phyloP scores from a whole-genome alignment of 1,140 invertebrate species.

The Chlorops oryzae region DNA sequence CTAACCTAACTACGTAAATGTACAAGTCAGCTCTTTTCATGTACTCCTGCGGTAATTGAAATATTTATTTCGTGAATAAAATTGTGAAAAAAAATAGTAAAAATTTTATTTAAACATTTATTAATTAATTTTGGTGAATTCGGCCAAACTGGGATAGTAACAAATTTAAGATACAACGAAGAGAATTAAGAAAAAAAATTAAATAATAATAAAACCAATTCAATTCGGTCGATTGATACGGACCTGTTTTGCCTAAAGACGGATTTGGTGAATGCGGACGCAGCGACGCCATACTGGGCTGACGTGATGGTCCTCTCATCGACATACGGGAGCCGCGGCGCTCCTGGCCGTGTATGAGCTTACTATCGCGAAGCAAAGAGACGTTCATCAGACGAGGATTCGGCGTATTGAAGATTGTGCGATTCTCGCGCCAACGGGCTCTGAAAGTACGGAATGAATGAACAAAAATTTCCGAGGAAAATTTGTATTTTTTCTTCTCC shows the following conservation, averaged over 20 bases:
- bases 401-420: conserved; percentile 91
- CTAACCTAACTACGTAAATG: too few relatives aligned
- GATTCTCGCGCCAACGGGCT: conserved; percentile 83
- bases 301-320: conserved; percentile 67
- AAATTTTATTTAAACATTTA: background rate
- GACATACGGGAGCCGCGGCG: conserved; percentile 71
- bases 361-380: conserved; percentile 73
- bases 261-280: conserved; percentile 70
- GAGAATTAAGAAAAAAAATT: background rate
- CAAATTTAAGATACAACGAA: background rate
- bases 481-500: too few relatives aligned
- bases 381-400: conserved; percentile 85
- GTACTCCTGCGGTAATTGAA: too few relatives aligned
- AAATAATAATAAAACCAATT: background rate
- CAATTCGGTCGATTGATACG: conserved; percentile 23
- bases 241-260: conserved; percentile 65
- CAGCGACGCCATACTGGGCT: conserved; percentile 74
- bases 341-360: conserved; percentile 68
- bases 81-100: background rate
- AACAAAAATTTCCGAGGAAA: conserved; percentile 3
- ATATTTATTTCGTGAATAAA: too few relatives aligned
- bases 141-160: too few relatives aligned
- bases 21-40: too few relatives aligned
- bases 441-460: conserved; percentile 49
- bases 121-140: too few relatives aligned